phyloP scores from a whole-genome alignment of 2,888 invertebrate genomes.

The Axea sp. region DNA sequence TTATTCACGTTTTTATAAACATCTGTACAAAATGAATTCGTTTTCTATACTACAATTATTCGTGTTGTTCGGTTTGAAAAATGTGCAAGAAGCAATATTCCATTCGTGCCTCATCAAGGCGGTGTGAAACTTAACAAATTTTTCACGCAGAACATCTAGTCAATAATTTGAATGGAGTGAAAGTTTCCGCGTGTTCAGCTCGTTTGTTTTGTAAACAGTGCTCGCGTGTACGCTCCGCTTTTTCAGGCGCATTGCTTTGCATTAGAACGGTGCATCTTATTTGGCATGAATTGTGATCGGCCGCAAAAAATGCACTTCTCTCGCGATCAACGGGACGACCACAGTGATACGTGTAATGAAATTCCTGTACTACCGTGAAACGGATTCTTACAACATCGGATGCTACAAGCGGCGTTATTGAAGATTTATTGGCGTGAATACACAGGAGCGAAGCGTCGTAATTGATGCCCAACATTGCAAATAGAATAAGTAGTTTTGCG shows the following conservation, averaged over 20 bases:
- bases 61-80: no score
- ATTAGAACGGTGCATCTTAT: constrained; percentile 39
- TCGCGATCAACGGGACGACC: constrained; percentile 29
- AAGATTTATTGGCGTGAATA: constrained; percentile 43
- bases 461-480: constrained; percentile 22
- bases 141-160: constrained; percentile 37
- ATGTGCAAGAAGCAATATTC: no score
- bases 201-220: constrained; percentile 50
- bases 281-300: constrained; percentile 38
- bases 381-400: constrained; percentile 47
- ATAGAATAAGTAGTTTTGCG: constrained; percentile 9
- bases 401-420: constrained; percentile 22
- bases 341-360: constrained; percentile 48
- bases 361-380: constrained; percentile 46
- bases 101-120: constrained; percentile 5
- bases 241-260: constrained; percentile 25
- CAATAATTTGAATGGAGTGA: constrained; percentile 48
- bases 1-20: no score
- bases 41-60: no score
- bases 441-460: constrained; percentile 21
- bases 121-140: constrained; percentile 36
- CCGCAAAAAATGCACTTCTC: constrained; percentile 27
- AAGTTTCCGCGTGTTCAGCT: constrained; percentile 37
- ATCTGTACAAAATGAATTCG: no score
- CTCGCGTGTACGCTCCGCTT: constrained; percentile 41